These are phyloP conservation scores for Pyrocoelia pectoralis DNA, from an alignment of 2,888 invertebrate genomes.

Conservation along the genomic window DNA sequence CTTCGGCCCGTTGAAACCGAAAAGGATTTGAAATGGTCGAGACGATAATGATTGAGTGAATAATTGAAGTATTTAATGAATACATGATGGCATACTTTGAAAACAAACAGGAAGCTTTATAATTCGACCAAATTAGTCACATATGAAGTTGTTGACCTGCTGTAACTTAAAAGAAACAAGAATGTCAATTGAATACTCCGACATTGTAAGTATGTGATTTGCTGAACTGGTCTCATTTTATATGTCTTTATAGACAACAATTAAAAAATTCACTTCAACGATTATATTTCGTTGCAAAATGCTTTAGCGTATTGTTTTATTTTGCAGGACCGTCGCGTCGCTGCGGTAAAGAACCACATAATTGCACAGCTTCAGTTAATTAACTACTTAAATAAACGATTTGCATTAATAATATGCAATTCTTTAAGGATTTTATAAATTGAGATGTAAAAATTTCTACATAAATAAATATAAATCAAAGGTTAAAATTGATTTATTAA, in stretches of 20 bases:
- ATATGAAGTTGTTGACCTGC: conserved; percentile 33
- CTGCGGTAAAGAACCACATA: conserved; percentile 50
- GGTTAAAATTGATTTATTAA: not conserved
- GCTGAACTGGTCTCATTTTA: conserved; percentile 47
- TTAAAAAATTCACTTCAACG: conserved; percentile 49
- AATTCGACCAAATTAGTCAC: conserved; percentile 27
- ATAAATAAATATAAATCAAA: not conserved
- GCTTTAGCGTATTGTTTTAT: conserved; percentile 46
- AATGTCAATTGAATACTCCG: conserved; percentile 39
- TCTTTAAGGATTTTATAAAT: too few species aligned
- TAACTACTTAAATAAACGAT: conserved; percentile 44
- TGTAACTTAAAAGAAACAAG: conserved; percentile 20
- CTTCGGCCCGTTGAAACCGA: too few species aligned
- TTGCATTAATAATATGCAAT: too few species aligned
- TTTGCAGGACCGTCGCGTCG: conserved; percentile 36
- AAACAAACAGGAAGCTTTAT: not conserved
- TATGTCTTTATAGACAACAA: conserved; percentile 54
- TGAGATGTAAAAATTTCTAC: too few species aligned
- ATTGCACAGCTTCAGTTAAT: conserved; percentile 51
- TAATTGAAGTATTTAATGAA: not conserved
- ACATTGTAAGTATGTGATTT: conserved; percentile 37
- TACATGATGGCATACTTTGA: not conserved
- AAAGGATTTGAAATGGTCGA: too few species aligned
- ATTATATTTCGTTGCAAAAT: conserved; percentile 54
- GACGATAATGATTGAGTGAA: too few species aligned